phyloP scores from a whole-genome alignment of 2,113 vertebrate species.

The Empidonax alnorum region DNA sequence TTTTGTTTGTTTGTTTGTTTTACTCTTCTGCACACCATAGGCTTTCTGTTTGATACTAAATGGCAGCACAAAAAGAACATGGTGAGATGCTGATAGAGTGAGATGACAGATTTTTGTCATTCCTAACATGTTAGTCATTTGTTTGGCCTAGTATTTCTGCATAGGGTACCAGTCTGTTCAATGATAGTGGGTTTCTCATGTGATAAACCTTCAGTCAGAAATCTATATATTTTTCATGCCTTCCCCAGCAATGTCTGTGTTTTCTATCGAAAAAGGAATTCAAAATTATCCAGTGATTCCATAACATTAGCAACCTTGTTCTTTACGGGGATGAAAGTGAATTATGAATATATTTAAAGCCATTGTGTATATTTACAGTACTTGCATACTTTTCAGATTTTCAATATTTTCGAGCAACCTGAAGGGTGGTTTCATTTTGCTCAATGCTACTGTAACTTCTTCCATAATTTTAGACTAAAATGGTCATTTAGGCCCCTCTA shows the following conservation, averaged over 20 bases:
- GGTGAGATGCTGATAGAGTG: neutral
- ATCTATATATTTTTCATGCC: neutral
- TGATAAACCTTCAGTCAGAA: neutral
- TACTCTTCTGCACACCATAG: neutral
- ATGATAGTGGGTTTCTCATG: neutral
- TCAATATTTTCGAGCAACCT: neutral
- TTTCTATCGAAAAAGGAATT: neutral
- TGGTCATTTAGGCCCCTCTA: neutral
- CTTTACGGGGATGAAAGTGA: neutral
- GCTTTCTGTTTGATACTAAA: neutral
- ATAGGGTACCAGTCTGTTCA: neutral
- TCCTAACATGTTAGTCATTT: neutral
- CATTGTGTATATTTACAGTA: neutral
- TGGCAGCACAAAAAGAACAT: neutral
- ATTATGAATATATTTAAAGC: neutral
- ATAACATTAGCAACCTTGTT: neutral
- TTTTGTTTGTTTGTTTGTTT: neutral
- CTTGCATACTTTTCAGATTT: neutral
- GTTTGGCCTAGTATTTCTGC: constrained; percentile 6
- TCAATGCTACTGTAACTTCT: neutral
- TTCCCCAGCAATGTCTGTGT: neutral
- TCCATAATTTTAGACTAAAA: neutral
- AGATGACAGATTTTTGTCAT: constrained; percentile 15
- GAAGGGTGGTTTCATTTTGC: neutral
- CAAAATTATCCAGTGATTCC: neutral